These are phyloP conservation scores for Sceliomorpha sp. DNA, from an alignment of 2,888 invertebrate genomes.

Conservation along the genomic window DNA sequence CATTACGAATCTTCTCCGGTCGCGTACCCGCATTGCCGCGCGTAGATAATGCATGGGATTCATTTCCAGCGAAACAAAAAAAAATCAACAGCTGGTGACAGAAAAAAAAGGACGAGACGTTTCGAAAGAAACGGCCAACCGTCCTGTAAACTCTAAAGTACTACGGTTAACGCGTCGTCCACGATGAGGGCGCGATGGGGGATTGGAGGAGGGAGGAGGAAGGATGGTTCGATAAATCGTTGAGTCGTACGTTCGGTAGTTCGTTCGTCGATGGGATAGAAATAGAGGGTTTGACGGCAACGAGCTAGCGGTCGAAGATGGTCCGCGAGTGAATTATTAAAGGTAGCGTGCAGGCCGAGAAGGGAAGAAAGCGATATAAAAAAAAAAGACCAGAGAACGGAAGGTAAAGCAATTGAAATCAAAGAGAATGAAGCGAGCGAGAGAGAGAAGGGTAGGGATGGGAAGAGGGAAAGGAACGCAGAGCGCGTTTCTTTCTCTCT, in stretches of 20 bases:
- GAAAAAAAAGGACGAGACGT: too few relatives aligned
- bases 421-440: constrained; percentile 28
- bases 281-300: constrained; percentile 34
- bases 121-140: too few relatives aligned
- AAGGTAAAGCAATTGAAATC: constrained; percentile 31
- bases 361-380: constrained; percentile 33
- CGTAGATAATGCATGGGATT: too few relatives aligned
- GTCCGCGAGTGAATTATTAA: constrained; percentile 76
- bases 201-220: too few relatives aligned
- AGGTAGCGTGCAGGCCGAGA: constrained; percentile 68
- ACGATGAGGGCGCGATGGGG: too few relatives aligned
- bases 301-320: constrained; percentile 66
- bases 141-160: too few relatives aligned
- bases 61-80: too few relatives aligned
- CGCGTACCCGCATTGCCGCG: too few relatives aligned
- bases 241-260: constrained; percentile 33
- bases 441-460: constrained; percentile 12
- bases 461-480: constrained; percentile 15
- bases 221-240: constrained; percentile 41
- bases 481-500: too few relatives aligned
- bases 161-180: constrained; percentile 28
- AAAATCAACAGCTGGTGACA: too few relatives aligned
- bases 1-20: too few relatives aligned
- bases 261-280: constrained; percentile 33
- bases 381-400: too few relatives aligned